Conservation (phyloP, 1,140 invertebrate genomes). For the Hyposmocoma kahamanoa region DNA sequence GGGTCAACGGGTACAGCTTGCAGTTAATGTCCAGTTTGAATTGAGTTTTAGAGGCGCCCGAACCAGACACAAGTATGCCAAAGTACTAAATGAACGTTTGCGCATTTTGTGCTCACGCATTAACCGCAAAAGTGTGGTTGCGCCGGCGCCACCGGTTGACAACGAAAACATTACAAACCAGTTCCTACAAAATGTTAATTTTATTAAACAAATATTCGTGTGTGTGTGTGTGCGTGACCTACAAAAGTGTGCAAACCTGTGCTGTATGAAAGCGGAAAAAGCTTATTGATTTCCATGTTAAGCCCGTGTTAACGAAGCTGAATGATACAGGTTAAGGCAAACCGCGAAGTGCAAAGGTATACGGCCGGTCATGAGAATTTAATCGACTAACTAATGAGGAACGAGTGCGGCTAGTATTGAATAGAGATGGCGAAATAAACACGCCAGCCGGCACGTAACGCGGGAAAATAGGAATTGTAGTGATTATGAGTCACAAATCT, state of each 20-base stretch:
- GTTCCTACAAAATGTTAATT: conserved; percentile 45
- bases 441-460: too few species aligned
- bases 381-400: too few species aligned
- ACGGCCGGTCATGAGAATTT: too few species aligned
- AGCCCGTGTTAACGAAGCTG: not conserved
- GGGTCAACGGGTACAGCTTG: not conserved
- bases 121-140: conserved; percentile 47
- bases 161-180: conserved; percentile 45
- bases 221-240: conserved; percentile 30
- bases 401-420: too few species aligned
- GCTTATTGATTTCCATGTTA: conserved; percentile 28
- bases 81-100: conserved; percentile 44
- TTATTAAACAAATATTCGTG: conserved; percentile 40
- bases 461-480: too few species aligned
- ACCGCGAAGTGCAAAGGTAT: too few species aligned
- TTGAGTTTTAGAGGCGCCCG: conserved; percentile 19
- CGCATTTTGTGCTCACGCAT: conserved; percentile 37
- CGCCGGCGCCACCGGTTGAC: conserved; percentile 28
- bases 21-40: conserved; percentile 14
- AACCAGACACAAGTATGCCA: conserved; percentile 43
- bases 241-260: conserved; percentile 25
- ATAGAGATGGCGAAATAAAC: too few species aligned
- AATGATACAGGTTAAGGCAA: not conserved
- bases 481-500: too few species aligned
- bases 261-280: conserved; percentile 35